Evolutionary conservation across 2,113 vertebrate species (phyloP), one percentile per base, ranked within the genome.

Genomic region (Melanotaenia duboulayi): DNA sequence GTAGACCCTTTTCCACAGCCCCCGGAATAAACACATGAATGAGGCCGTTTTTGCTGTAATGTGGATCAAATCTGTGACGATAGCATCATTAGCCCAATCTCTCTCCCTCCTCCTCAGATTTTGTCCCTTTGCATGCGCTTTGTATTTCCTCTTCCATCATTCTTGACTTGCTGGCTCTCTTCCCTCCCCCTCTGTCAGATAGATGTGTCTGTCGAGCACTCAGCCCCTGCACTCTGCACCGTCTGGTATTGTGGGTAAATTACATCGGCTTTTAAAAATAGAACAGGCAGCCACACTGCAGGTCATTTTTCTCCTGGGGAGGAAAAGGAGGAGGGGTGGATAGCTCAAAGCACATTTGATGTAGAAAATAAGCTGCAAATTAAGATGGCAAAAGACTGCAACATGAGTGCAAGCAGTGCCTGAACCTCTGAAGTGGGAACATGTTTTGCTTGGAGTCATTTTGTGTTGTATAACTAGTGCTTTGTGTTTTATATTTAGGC

Each of bases 181-280:
- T 35, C 57, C 24, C 67, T 57, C 48, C 69, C 39, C 40, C 49
- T 58, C 46, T 24, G 51, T 73, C 79, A 52, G 86, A 76, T 77
- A 70, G 76, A 85, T 83, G 76, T 86, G 87, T 89, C 78, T 84
- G 80, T 89, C 12, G 37, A 79, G 84, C 85, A 77, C 86, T 87
- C 76, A 84, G 86, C 81, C 76, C 46, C 83, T 88, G 86, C 83
- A 81, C 85, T 86, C 82, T 81, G 79, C 82, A 84, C 87, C 70
- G 70, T 88, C 86, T 90, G 86, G 75, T 80, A 73, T 63, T 89
- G 84, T 89, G 90, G 86, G 62, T 92, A 89, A 89, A 92, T 91
- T 90, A 86, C 91, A 91, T 91, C 73, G 82, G 79, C 66, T 88
- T 90, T 90, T 92, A 91, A 89, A 92, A 91, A 91, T 92, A 91